phyloP scores from a whole-genome alignment of 2,888 invertebrate genomes.

The Dryadula phaetusa region DNA sequence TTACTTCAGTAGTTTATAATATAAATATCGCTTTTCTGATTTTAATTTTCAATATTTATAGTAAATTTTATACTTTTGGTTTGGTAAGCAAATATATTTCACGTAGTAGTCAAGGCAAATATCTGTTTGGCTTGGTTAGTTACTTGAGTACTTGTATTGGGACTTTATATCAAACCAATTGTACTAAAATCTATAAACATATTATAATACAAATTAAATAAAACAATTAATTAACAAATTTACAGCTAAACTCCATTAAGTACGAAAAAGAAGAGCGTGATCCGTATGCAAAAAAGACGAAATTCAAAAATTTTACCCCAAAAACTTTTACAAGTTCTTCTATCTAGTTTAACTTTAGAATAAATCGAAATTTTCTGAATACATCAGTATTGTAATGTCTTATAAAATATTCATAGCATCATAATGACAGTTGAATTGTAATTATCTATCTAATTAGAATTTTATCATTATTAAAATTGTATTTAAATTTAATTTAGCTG shows the following conservation, averaged over 20 bases:
- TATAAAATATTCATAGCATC: conserved; percentile 40
- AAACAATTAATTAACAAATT: too few species aligned
- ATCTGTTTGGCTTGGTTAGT: too few species aligned
- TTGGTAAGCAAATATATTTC: too few species aligned
- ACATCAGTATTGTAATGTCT: conserved; percentile 35
- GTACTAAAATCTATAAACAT: too few species aligned
- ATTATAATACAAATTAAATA: too few species aligned
- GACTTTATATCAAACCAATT: too few species aligned
- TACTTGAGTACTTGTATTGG: too few species aligned
- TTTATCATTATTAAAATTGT: conserved; percentile 19
- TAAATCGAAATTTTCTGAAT: conserved; percentile 11
- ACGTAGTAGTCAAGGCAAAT: too few species aligned
- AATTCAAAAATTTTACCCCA: neutral
- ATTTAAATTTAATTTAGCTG: neutral
- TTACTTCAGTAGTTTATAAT: too few species aligned
- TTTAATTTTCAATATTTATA: too few species aligned
- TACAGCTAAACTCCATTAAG: neutral
- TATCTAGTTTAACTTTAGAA: conserved; percentile 12
- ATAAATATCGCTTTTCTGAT: too few species aligned
- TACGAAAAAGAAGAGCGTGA: neutral
- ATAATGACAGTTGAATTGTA: conserved; percentile 35
- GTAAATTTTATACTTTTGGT: too few species aligned
- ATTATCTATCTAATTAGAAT: conserved; percentile 29
- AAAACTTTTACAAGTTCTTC: neutral
- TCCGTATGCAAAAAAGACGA: neutral